phyloP scores from a whole-genome alignment of 2,113 vertebrate species.

The Varanus salvator region DNA sequence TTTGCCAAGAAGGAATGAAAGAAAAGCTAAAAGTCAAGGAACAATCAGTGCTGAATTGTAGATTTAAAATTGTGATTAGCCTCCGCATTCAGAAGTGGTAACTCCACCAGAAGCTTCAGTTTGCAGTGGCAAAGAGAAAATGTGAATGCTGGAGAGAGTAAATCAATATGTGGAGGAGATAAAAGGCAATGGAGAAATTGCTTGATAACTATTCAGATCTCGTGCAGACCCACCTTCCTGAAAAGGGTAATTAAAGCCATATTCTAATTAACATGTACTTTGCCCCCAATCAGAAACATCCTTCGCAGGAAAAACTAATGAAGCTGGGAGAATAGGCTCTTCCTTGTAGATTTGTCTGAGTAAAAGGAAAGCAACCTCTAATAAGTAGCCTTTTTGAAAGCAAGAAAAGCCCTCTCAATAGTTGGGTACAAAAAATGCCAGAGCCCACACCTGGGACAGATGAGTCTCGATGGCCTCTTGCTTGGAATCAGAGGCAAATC shows the following conservation, averaged over 20 bases:
- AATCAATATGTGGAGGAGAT: neutral
- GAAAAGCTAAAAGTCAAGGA: neutral
- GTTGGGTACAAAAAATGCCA: neutral
- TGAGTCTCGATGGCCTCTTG: neutral
- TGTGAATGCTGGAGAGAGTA: neutral
- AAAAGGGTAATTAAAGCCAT: slow-evolving; percentile 61
- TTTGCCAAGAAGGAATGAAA: slow-evolving; percentile 16
- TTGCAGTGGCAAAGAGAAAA: slow-evolving; percentile 1
- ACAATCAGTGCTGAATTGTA: slow-evolving; percentile 9
- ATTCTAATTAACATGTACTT: slow-evolving; percentile 52
- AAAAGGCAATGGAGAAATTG: slow-evolving; percentile 31
- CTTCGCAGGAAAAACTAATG: slow-evolving; percentile 48
- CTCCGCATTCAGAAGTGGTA: neutral
- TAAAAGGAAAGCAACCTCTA: neutral
- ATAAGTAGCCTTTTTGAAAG: neutral
- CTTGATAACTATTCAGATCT: slow-evolving; percentile 31
- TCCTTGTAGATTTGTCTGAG: neutral
- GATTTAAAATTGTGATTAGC: slow-evolving; percentile 25
- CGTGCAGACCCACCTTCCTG: slow-evolving; percentile 11
- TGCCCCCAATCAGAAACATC: neutral
- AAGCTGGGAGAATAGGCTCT: neutral
- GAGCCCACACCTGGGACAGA: neutral
- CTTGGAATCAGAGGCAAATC: neutral
- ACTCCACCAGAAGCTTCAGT: neutral
- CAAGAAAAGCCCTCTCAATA: neutral